A percentile compares a stretch with the other conserved stretches of the same genome.
Evolutionary conservation across 2,888 invertebrate species (phyloP).

Genomic region (Alloplasta piceator): DNA sequence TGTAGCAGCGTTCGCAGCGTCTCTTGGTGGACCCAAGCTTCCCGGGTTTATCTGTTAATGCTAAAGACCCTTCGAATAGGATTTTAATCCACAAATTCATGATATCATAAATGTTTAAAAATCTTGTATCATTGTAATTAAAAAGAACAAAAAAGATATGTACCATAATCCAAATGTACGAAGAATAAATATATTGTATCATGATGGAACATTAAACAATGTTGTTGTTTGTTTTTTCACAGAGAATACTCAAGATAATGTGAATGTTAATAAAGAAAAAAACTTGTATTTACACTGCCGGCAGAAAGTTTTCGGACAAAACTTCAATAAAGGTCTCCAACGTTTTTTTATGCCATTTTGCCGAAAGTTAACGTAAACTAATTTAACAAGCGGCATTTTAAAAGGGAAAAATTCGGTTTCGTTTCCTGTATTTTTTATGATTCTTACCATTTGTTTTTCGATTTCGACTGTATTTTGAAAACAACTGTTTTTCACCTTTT

Average conservation of each 20-base stretch:
- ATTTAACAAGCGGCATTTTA: too few relatives aligned
- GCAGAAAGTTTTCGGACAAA: not conserved
- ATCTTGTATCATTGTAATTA: constrained; percentile 81
- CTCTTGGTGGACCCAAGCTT: constrained; percentile 69
- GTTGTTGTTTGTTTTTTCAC: constrained; percentile 26
- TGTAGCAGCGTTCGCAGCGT: constrained; percentile 66
- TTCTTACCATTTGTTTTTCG: too few relatives aligned
- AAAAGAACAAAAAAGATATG: constrained; percentile 72
- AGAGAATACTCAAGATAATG: too few relatives aligned
- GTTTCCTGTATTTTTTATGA: too few relatives aligned
- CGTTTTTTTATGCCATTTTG: too few relatives aligned
- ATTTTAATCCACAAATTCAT: constrained; percentile 78
- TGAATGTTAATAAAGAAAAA: not conserved
- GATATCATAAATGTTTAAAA: constrained; percentile 81
- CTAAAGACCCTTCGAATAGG: constrained; percentile 73
- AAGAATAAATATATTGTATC: constrained; percentile 80
- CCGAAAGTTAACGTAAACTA: too few relatives aligned
- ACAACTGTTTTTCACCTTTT: too few relatives aligned
- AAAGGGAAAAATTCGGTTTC: too few relatives aligned
- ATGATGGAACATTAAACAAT: constrained; percentile 71
- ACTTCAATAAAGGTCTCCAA: too few relatives aligned
- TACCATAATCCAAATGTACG: constrained; percentile 79
- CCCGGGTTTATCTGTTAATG: constrained; percentile 71
- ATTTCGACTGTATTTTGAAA: too few relatives aligned
- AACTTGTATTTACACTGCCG: constrained; percentile 27